These are phyloP conservation scores for Matsumyia berberina DNA, from an alignment of 2,888 invertebrate species.

Conservation along the genomic window DNA sequence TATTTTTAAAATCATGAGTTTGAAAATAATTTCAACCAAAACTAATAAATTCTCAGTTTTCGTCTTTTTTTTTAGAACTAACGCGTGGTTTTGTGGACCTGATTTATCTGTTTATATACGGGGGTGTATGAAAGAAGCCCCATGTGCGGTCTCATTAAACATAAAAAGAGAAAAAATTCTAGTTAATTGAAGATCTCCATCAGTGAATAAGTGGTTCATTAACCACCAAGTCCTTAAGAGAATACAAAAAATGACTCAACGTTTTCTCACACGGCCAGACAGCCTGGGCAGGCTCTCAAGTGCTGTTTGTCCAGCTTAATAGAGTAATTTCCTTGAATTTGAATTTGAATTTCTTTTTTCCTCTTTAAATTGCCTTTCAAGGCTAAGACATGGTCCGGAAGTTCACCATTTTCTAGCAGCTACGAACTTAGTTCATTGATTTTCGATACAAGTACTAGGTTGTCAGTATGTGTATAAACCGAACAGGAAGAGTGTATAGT, in stretches of 20 bases:
- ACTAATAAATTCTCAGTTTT: constrained; percentile 51
- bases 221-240: not conserved
- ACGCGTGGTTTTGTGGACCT: constrained; percentile 1
- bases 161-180: not conserved
- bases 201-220: constrained; percentile 15
- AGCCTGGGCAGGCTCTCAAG: constrained; percentile 26
- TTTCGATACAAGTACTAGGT: constrained; percentile 52
- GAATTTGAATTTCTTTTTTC: too few species aligned
- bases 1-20: constrained; percentile 60
- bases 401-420: constrained; percentile 24
- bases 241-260: not conserved
- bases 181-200: constrained; percentile 1
- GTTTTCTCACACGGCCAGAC: constrained; percentile 12
- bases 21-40: constrained; percentile 54
- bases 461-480: not conserved
- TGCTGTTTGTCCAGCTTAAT: constrained; percentile 53
- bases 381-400: constrained; percentile 51
- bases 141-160: constrained; percentile 10
- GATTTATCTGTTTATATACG: constrained; percentile 33
- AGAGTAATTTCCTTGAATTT: constrained; percentile 64
- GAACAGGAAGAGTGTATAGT: constrained; percentile 37
- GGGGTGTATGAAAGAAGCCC: not conserved
- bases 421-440: constrained; percentile 62
- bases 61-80: constrained; percentile 15
- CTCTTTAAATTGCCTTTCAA: constrained; percentile 48